A percentile compares a stretch with the other conserved stretches of the same genome.
phyloP scores from a whole-genome alignment of 64 coral and sea anemone genomes.

The Catalaphyllia jardinei region DNA sequence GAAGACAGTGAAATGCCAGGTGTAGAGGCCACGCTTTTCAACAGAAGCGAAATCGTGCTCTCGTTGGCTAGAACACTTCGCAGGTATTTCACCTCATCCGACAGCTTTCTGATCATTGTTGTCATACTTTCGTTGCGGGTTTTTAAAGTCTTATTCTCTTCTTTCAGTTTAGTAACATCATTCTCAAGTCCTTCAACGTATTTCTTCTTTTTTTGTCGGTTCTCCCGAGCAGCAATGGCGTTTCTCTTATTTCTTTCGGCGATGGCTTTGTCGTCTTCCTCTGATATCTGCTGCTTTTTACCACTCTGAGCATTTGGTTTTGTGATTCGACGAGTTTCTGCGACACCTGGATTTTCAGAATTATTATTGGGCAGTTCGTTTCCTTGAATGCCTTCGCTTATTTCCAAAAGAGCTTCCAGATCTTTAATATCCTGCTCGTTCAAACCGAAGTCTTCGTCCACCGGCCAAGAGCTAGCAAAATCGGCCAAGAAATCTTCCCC shows the following conservation, averaged over 20 bases:
- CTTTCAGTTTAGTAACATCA: constrained; percentile 44
- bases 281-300: neutral
- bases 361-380: neutral
- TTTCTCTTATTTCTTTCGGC: constrained; percentile 77
- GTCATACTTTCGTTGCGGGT: constrained; percentile 30
- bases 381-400: neutral
- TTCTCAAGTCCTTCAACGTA: constrained; percentile 77
- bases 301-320: neutral
- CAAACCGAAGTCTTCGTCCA: neutral
- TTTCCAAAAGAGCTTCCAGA: constrained; percentile 14
- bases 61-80: constrained; percentile 80
- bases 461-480: constrained; percentile 10
- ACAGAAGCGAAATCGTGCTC: constrained; percentile 71
- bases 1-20: constrained; percentile 77
- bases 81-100: constrained; percentile 74
- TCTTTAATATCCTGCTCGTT: constrained; percentile 9
- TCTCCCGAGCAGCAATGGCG: constrained; percentile 87
- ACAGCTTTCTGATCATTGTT: constrained; percentile 35
- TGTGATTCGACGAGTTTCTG: neutral
- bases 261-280: constrained; percentile 41
- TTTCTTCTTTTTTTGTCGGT: constrained; percentile 87
- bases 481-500: constrained; percentile 28
- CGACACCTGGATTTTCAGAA: too few species aligned
- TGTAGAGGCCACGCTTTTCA: constrained; percentile 69
- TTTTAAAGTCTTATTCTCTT: constrained; percentile 61